Evolutionary conservation across 2,888 invertebrate genomes (phyloP).

Genomic region (Diarsia brunnea): DNA sequence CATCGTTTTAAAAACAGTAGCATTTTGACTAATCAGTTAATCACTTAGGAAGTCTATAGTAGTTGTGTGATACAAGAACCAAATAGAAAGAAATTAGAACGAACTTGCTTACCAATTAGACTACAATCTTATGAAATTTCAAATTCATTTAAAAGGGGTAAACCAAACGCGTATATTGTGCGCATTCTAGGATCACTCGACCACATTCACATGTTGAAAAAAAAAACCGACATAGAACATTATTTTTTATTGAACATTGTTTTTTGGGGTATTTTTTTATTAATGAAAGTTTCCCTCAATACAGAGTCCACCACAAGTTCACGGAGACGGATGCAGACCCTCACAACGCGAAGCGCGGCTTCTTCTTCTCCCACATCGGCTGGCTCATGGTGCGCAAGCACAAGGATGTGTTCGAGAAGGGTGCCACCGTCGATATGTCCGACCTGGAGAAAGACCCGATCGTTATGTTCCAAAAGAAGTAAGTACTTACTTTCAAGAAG

Average conservation of each 20-base stretch:
- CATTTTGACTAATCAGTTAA: too few relatives aligned
- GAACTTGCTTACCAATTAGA: neutral
- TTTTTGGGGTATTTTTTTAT: neutral
- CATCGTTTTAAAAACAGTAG: too few relatives aligned
- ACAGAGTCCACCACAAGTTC: conserved; percentile 96
- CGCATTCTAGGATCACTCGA: neutral
- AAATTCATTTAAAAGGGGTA: neutral
- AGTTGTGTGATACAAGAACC: neutral
- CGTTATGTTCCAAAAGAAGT: conserved; percentile 96
- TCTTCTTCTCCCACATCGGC: conserved; percentile 98
- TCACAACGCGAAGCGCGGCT: conserved; percentile 96
- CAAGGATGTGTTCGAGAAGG: conserved; percentile 96
- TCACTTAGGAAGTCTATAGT: neutral
- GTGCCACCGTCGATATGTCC: conserved; percentile 96
- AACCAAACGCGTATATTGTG: neutral
- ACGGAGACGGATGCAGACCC: conserved; percentile 97
- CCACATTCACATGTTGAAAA: neutral
- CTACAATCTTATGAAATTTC: neutral
- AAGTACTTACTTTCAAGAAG: conserved; percentile 73
- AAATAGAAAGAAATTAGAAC: neutral
- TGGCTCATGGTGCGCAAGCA: conserved; percentile 98
- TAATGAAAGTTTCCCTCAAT: conserved; percentile 21
- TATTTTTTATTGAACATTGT: neutral
- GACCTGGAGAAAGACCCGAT: conserved; percentile 96
- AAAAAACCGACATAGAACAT: neutral